Percentiles rank a stretch among this genome's conserved stretches.
phyloP scores from a whole-genome alignment of 2,113 vertebrate species.

The Plecturocebus donacophilus region DNA sequence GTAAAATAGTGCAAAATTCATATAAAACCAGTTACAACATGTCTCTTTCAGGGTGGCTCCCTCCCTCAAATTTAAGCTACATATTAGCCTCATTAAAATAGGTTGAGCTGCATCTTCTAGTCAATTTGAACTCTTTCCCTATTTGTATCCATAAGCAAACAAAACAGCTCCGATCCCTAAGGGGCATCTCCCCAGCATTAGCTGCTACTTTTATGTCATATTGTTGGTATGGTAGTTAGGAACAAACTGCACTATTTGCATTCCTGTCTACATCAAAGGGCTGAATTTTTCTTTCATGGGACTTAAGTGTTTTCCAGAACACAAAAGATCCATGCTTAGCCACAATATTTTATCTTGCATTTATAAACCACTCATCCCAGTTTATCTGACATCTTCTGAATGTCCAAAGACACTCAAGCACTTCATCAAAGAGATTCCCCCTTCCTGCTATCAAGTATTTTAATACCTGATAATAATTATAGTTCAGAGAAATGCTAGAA shows the following conservation, averaged over 20 bases:
- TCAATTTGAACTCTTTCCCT: slow-evolving; percentile 37
- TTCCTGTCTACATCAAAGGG: not conserved
- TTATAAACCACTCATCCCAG: not conserved
- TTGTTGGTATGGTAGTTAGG: not conserved
- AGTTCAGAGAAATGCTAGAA: not conserved
- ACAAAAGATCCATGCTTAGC: not conserved
- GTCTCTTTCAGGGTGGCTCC: not conserved
- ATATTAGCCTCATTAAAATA: not conserved
- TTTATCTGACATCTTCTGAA: not conserved
- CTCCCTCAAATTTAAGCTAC: not conserved
- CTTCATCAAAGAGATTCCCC: slow-evolving; percentile 16
- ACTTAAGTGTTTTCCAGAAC: not conserved
- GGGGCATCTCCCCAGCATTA: not conserved
- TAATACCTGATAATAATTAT: not conserved
- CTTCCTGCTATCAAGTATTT: not conserved
- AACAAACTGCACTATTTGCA: no score
- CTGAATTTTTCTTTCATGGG: not conserved
- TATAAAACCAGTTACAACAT: not conserved
- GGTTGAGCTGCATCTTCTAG: not conserved
- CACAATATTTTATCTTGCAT: not conserved
- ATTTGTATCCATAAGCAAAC: not conserved
- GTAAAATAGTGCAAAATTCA: not conserved
- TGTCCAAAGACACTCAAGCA: not conserved
- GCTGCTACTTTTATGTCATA: not conserved
- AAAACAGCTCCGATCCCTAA: not conserved